Percentiles rank a stretch among this genome's conserved stretches.
phyloP scores from a whole-genome alignment of 2,113 vertebrate genomes.

The Lasiurus cinereus region DNA sequence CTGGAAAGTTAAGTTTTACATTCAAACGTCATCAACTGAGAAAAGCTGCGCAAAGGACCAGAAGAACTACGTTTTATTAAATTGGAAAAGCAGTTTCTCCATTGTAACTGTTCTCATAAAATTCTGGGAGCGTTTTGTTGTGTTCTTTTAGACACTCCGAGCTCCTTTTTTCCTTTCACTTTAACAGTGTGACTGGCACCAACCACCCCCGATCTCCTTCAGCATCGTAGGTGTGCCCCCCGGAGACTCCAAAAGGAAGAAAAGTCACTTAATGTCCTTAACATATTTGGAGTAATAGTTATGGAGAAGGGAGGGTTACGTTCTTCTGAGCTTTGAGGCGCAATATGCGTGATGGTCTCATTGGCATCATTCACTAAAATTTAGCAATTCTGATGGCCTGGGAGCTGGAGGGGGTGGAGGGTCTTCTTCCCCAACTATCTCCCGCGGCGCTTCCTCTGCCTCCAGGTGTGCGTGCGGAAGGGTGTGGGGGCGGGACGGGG shows the following conservation, averaged over 20 bases:
- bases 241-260: background rate
- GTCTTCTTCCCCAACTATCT: background rate
- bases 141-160: background rate
- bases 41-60: background rate
- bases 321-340: rapidly evolving
- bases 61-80: constrained; percentile 1
- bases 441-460: background rate
- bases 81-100: constrained; percentile 6
- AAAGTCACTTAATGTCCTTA: background rate
- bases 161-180: background rate
- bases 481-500: background rate
- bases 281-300: background rate
- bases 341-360: background rate
- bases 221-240: background rate
- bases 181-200: background rate
- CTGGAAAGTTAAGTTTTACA: constrained; percentile 39
- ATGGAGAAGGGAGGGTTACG: background rate
- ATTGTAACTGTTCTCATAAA: constrained; percentile 11
- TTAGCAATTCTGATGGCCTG: background rate
- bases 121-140: background rate
- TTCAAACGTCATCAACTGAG: background rate
- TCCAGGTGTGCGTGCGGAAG: background rate
- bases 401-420: no score
- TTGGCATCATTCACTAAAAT: background rate
- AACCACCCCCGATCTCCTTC: background rate